Percentiles rank a stretch among this genome's conserved stretches.
Conservation (phyloP, 2,888 invertebrate genomes). For the Nipponacmea schrenckii region DNA sequence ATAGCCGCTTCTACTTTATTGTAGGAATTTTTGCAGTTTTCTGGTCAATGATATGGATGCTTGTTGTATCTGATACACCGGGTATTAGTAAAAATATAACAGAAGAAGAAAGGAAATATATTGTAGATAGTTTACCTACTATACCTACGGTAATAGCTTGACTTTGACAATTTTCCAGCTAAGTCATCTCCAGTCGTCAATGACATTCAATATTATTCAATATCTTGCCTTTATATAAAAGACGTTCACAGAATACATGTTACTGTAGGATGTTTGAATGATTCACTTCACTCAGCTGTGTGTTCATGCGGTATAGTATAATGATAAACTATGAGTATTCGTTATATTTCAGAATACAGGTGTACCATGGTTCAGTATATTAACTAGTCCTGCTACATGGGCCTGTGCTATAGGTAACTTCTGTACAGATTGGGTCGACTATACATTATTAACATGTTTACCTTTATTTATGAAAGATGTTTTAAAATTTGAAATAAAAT, state of each 20-base stretch:
- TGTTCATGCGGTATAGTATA: too few relatives aligned
- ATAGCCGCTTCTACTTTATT: neutral
- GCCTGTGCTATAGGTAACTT: neutral
- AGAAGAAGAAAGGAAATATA: neutral
- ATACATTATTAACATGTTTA: neutral
- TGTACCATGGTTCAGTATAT: neutral
- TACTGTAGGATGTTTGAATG: too few relatives aligned
- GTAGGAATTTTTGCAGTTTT: neutral
- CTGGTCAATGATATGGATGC: neutral
- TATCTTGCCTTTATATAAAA: too few relatives aligned
- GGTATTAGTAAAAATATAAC: neutral
- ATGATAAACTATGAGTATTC: neutral
- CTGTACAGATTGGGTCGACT: neutral
- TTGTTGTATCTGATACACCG: neutral
- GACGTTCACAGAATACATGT: too few relatives aligned
- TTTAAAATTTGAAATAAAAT: neutral
- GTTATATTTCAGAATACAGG: neutral
- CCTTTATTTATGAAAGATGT: neutral
- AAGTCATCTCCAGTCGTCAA: too few relatives aligned
- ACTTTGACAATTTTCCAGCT: too few relatives aligned
- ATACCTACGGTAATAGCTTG: neutral
- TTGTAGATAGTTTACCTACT: neutral
- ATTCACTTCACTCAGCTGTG: too few relatives aligned
- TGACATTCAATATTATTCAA: too few relatives aligned
- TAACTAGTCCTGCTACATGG: neutral